phyloP scores from a whole-genome alignment of 1,140 invertebrate genomes.

The Battus philenor region DNA sequence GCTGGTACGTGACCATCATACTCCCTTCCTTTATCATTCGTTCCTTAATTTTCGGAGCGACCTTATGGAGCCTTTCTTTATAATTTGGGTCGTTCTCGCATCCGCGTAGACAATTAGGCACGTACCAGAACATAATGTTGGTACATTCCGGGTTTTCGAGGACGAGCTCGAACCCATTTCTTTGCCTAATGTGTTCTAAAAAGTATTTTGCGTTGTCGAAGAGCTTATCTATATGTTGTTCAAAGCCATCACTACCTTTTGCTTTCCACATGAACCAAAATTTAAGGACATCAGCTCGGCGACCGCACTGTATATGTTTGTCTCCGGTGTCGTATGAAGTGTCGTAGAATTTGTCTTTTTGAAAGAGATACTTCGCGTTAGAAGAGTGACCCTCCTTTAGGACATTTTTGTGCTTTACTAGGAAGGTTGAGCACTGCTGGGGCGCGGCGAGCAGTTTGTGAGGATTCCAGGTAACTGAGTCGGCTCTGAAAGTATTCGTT shows the following conservation, averaged over 20 bases:
- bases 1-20: constrained; percentile 97
- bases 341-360: constrained; percentile 98
- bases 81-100: constrained; percentile 79
- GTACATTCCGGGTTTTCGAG: constrained; percentile 91
- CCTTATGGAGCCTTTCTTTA: constrained; percentile 82
- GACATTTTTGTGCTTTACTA: constrained; percentile 83
- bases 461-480: constrained; percentile 96
- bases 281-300: constrained; percentile 96
- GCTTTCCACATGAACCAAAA: constrained; percentile 99
- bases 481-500: constrained; percentile 79
- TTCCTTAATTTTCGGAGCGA: constrained; percentile 95
- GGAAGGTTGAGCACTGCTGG: constrained; percentile 92
- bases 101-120: constrained; percentile 85
- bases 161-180: constrained; percentile 85
- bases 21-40: constrained; percentile 95
- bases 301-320: constrained; percentile 94
- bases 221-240: constrained; percentile 86
- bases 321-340: constrained; percentile 94
- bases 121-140: constrained; percentile 97
- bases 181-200: constrained; percentile 79
- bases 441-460: constrained; percentile 93
- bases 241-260: constrained; percentile 89
- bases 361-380: constrained; percentile 93
- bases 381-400: constrained; percentile 80
- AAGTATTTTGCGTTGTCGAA: constrained; percentile 86